Base-by-base conservation (phyloP, 1,140 invertebrate genomes). In the Globodera ellingtonae region DNA sequence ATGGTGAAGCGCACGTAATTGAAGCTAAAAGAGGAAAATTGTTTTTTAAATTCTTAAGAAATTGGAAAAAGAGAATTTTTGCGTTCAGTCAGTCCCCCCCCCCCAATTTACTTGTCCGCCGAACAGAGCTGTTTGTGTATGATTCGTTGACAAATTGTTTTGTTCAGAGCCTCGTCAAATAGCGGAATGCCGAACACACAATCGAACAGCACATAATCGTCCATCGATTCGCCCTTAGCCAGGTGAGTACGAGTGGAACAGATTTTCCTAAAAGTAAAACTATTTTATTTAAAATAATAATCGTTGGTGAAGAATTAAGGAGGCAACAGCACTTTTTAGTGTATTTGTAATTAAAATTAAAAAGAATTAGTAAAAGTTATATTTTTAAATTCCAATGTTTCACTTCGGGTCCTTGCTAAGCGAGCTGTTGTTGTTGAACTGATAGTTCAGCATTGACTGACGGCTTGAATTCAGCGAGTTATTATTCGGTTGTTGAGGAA, bases 141-240 rank as follows among this genome's bases (percentile, higher is more conserved):
- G 35, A 88, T 79, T 48, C 83, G 78, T n/a, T 84, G 81, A 67
- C 88, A 88, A 35, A 88, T 86, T 50, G 50, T 72, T 65, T 82
- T 78, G 73, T 88, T 88, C 18, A 88, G 71, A 48, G 35, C 18
- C 73, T 87, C 83, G 71, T 88, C 86, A 79, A 88, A 88, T 15
- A 88, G 81, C 24, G 87, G 86, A 78, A 89, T 81, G 13, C 87
- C 87, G 72, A 89, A 88, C 52, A 89, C 79, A 74, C 83, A 86
- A 62, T 88, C 88, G 24, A 87, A 82, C 18, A 88, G 78, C 10
- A 86, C 81, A 75, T 81, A 88, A 66, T 89, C 87, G 13, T 80
- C 81, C 62, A 88, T 88, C 48, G 81, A 71, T 44, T 88, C 83
- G 13, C 73, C 81, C 52, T 75, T 70, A 8, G 67, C 66, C 44